Evolutionary conservation across 2,797 vertebrate species (phyloP).

Genomic region (Pangasius krempfi): DNA sequence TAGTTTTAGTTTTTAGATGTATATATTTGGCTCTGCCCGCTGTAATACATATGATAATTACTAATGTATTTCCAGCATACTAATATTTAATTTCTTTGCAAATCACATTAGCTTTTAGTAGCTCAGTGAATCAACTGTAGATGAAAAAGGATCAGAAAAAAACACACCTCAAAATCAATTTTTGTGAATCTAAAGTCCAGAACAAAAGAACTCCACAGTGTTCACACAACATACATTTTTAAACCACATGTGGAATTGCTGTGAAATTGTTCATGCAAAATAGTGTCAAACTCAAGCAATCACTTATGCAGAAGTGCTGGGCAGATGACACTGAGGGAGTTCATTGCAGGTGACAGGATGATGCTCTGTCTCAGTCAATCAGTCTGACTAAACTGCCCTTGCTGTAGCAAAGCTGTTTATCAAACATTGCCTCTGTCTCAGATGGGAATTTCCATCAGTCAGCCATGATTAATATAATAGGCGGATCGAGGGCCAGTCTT

Average conservation of each 20-base stretch:
- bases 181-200: too few species aligned
- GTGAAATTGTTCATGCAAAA: slow-evolving; percentile 30
- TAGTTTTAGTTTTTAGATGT: neutral
- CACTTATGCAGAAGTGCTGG: slow-evolving; percentile 29
- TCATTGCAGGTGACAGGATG: slow-evolving; percentile 59
- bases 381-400: slow-evolving; percentile 47
- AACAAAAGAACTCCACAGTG: neutral
- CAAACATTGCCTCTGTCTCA: slow-evolving; percentile 55
- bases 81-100: neutral
- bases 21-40: neutral
- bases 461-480: slow-evolving; percentile 56
- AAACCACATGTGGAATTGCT: neutral
- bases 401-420: slow-evolving; percentile 48
- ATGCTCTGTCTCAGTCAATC: slow-evolving; percentile 41
- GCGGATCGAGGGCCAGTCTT: slow-evolving; percentile 39
- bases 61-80: neutral
- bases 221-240: neutral
- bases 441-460: slow-evolving; percentile 43
- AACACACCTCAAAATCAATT: neutral
- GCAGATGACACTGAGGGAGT: slow-evolving; percentile 35
- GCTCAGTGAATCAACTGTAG: neutral
- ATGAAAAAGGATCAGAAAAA: neutral
- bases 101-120: neutral
- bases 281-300: slow-evolving; percentile 1
- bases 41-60: neutral